Conservation (phyloP, 2,113 vertebrate genomes). For the Marmota monax region DNA sequence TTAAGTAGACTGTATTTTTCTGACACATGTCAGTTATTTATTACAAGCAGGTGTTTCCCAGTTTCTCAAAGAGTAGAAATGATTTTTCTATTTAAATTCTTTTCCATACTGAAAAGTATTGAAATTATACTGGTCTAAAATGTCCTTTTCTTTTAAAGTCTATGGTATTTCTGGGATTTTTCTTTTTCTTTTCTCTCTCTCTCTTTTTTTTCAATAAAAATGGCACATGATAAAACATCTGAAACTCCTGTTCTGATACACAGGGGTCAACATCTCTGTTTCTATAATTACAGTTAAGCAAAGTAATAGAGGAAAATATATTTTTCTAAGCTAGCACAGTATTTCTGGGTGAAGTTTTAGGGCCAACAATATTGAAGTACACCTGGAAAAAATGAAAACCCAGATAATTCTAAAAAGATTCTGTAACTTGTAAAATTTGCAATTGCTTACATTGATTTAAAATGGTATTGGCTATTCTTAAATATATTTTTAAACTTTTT, state of each 20-base stretch:
- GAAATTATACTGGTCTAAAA: background rate
- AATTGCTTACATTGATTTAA: constrained; percentile 54
- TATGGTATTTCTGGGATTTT: background rate
- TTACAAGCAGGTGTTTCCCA: background rate
- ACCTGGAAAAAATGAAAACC: background rate
- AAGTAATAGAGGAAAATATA: background rate
- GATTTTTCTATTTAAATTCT: background rate
- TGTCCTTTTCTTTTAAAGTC: background rate
- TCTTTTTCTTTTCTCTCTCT: too few species aligned
- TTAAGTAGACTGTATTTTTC: background rate
- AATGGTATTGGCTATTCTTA: background rate
- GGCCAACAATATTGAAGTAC: background rate
- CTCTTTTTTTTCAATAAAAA: background rate
- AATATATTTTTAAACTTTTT: background rate
- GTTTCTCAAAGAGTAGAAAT: constrained; percentile 25
- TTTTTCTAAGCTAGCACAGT: background rate
- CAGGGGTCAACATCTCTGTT: background rate
- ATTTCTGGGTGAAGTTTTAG: background rate
- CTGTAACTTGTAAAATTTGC: constrained; percentile 37
- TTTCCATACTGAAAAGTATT: background rate
- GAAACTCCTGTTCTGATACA: background rate
- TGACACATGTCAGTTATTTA: background rate
- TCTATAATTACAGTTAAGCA: background rate
- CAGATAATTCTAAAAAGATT: background rate
- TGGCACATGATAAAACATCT: background rate